Conservation (phyloP, 2,113 vertebrate genomes). For the Damaliscus lunatus region DNA sequence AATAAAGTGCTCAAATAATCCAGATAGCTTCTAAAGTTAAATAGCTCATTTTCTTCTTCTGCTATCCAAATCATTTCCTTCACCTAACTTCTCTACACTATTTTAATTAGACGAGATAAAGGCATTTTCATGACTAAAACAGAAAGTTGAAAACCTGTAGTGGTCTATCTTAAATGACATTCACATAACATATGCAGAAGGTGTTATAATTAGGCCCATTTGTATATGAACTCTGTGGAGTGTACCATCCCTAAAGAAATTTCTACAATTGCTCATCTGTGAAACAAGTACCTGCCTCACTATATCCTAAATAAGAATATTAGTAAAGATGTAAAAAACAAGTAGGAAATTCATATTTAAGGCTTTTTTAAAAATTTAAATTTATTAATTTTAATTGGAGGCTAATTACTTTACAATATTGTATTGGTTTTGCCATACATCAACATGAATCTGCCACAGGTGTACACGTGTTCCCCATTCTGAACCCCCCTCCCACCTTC, state of each 20-base stretch:
- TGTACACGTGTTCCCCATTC: too few relatives aligned
- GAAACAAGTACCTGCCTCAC: not conserved
- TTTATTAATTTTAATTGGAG: too few relatives aligned
- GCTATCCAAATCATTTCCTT: not conserved
- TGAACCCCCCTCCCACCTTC: too few relatives aligned
- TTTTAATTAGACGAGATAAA: not conserved
- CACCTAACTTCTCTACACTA: not conserved
- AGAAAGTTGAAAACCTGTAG: not conserved
- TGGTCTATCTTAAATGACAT: not conserved
- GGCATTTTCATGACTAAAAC: not conserved
- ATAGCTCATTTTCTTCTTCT: not conserved
- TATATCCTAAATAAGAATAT: not conserved
- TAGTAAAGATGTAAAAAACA: not conserved
- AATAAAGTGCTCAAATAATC: not conserved
- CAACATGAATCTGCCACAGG: too few relatives aligned
- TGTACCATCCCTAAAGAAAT: not conserved
- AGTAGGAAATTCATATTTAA: not conserved
- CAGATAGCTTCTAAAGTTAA: not conserved
- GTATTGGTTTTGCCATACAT: too few relatives aligned
- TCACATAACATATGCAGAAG: not conserved
- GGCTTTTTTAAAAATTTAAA: too few relatives aligned
- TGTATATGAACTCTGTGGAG: not conserved
- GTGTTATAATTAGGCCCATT: not conserved
- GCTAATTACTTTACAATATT: too few relatives aligned
- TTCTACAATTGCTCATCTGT: not conserved